phyloP scores from a whole-genome alignment of 2,113 vertebrate species.

The Syrrhaptes paradoxus region DNA sequence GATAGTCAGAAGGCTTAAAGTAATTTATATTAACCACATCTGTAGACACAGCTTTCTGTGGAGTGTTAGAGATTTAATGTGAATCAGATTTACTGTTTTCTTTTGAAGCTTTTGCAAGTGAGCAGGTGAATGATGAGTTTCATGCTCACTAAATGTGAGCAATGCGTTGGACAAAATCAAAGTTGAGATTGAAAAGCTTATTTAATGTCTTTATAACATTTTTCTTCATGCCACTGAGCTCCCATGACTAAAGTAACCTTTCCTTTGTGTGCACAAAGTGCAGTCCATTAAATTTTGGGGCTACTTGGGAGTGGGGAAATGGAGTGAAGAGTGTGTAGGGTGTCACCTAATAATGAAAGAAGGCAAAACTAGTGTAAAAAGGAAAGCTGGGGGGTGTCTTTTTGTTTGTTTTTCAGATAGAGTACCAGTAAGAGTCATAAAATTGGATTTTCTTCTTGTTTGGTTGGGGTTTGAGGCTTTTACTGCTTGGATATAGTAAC shows the following conservation, averaged over 20 bases:
- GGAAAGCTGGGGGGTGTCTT: background rate
- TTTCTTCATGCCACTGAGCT: background rate
- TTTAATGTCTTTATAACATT: background rate
- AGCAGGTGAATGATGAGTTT: background rate
- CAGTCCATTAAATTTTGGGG: background rate
- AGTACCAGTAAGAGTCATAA: background rate
- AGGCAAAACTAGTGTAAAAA: background rate
- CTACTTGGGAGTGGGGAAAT: background rate
- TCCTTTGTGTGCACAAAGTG: background rate
- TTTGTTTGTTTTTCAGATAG: background rate
- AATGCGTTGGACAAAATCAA: background rate
- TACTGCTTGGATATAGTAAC: background rate
- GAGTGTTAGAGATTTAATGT: background rate
- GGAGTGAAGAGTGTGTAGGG: background rate
- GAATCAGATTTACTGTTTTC: background rate
- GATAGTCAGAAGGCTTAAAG: background rate
- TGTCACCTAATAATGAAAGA: background rate
- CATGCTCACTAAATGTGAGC: background rate
- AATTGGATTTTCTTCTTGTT: background rate
- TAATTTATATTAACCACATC: background rate
- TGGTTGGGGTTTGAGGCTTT: background rate
- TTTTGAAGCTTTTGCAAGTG: background rate
- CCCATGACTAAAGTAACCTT: background rate
- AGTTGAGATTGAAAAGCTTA: background rate
- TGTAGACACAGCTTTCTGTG: background rate